A percentile compares a stretch with the other conserved stretches of the same genome.
Evolutionary conservation across 1,140 invertebrate genomes (phyloP).

Genomic region (Halictus rubicundus): DNA sequence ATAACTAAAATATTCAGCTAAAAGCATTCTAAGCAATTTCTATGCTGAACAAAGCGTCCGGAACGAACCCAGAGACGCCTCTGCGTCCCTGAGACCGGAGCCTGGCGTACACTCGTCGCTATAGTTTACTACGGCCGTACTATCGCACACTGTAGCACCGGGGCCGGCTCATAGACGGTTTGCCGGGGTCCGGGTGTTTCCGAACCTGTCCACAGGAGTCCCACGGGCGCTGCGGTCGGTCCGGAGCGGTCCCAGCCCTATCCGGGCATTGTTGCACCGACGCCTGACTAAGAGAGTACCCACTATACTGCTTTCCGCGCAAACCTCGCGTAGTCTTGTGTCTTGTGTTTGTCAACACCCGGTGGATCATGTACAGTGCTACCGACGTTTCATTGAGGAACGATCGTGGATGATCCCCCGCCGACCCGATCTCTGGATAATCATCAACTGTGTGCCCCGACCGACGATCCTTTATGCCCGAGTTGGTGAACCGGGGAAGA

Average conservation of each 20-base stretch:
- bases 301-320: conserved; percentile 7
- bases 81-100: conserved; percentile 41
- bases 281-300: conserved; percentile 69
- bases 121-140: background rate
- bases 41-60: too few relatives aligned
- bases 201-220: conserved; percentile 68
- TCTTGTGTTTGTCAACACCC: conserved; percentile 12
- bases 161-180: conserved; percentile 22
- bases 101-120: conserved; percentile 1
- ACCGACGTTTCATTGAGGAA: background rate
- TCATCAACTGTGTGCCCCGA: conserved; percentile 15
- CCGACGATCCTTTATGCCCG: conserved; percentile 39
- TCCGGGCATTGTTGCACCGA: conserved; percentile 76
- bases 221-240: conserved; percentile 69
- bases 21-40: too few relatives aligned
- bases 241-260: conserved; percentile 68
- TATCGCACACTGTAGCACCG: background rate
- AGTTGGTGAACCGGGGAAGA: conserved; percentile 11
- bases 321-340: conserved; percentile 35
- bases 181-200: conserved; percentile 42
- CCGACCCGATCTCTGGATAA: conserved; percentile 1
- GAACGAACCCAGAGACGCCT: too few relatives aligned
- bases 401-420: conserved; percentile 35
- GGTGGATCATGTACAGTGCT: conserved; percentile 46
- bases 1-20: too few relatives aligned